Evolutionary conservation across 2,113 vertebrate genomes (phyloP), one percentile per base, ranked within the genome.

Genomic region (Sphaerodactylus townsendi): DNA sequence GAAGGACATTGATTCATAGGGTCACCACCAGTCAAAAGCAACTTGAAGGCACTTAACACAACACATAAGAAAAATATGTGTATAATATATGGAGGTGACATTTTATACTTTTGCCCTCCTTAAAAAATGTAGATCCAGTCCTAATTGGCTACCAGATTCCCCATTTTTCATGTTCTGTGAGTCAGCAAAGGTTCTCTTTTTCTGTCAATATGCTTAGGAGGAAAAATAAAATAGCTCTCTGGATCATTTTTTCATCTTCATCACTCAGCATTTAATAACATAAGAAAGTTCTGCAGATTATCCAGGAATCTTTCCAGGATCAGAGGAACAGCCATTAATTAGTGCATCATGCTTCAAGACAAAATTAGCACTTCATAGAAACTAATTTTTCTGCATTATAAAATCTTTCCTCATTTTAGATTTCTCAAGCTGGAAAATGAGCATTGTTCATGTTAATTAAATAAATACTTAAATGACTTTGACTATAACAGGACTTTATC

Each of bases 371-470:
- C 72, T 82, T 81, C 68, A 72, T 71, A 65, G 23, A 41, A 13
- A 81, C 46, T 41, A 2, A 11, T 85, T 21, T 2, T 25, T 90
- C 79, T 76, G 19, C 0, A 66, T 82, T 75, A 21, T 5, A 6
- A 83, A 77, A 64, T 75, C 39, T 79, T 72, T 14, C 53, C 39
- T 6, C 41, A 41, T 64, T 1, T 79, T 30, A 69, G 30, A 15
- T 33, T 56, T 37, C 21, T n/a, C 14, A 53, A 86, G 64, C 5
- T 66, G 39, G 53, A 64, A 0, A 2, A 68, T 0, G 0, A 50
- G 48, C 0, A 0, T n/a, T 81, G 7, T 59, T 75, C 5, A 13
- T 0, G 1, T 65, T 41, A 10, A 79, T 88, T 30, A 1, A 65
- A 75, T 23, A 77, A 37, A 53, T 15, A 0, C 86, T 48, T 72